Evolutionary conservation across 2,888 invertebrate genomes (phyloP), one percentile per base, ranked within the genome.

Genomic region (Druceiella hillmani): DNA sequence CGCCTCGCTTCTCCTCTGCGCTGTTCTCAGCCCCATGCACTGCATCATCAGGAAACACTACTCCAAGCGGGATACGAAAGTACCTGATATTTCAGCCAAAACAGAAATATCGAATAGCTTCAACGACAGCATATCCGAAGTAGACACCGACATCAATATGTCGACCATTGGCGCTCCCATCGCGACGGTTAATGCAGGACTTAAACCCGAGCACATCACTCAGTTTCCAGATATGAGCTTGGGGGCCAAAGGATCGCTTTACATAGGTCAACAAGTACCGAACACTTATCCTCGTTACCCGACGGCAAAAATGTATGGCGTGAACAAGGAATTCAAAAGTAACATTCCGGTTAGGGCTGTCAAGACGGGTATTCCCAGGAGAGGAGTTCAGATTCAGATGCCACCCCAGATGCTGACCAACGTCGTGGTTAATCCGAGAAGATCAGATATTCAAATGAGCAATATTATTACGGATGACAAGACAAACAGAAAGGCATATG

Each of bases 111-210:
- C 87, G 9, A 84, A 86, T 57, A 87, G 87, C 40, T 88, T 89
- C 64, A 82, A 81, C 50, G 89, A 89, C 66, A 87, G 88, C 61
- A 85, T 89, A 64, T 88, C 87, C 51, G 89, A 90, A 66, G 72
- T 86, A 26, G 86, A 87, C 61, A 84, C 82, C 29, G 85, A 86
- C 53, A 84, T 85, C 40, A 84, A 83, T 57, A 76, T 85, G 47
- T 81, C 81, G 32, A 80, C 81, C 17, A 56, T 70, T 17, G 78
- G 83, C 3, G 75, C 79, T 12, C 80, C 82, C 4, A 75, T 79
- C 4, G 79, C 77, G 43, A 57, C 66, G 2, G 66, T 67, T 12
- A 66, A 71, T 47, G 64, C 68, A 1, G 59, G 61, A 36, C 49
- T 67, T 17, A 70, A 69, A 46, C 62, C 65, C 45, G 70, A 70